Evolutionary conservation across 2,113 vertebrate genomes (phyloP).

Genomic region (Hippocampus zosterae): DNA sequence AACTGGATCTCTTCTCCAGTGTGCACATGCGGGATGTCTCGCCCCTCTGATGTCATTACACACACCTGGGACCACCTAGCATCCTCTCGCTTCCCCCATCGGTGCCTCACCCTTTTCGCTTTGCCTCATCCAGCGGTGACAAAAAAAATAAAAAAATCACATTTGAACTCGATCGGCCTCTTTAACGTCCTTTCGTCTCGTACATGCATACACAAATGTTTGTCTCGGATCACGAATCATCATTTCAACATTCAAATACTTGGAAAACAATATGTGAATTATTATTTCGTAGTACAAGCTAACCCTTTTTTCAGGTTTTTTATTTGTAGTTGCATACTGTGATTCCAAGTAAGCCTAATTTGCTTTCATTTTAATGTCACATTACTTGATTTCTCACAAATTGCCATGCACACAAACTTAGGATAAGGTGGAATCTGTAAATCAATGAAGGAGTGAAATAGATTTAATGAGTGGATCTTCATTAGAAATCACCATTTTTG

Average conservation of each 20-base stretch:
- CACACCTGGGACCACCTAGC: conserved; percentile 72
- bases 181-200: not conserved
- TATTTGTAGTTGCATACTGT: too few species aligned
- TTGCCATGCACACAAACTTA: not conserved
- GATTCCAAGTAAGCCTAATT: not conserved
- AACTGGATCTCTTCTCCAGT: conserved; percentile 70
- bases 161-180: not conserved
- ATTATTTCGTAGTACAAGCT: not conserved
- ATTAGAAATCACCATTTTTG: not conserved
- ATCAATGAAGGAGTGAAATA: not conserved
- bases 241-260: not conserved
- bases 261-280: not conserved
- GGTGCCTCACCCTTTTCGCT: conserved; percentile 14
- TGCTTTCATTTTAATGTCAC: not conserved
- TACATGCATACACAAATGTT: not conserved
- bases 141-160: not conserved
- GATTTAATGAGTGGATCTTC: not conserved
- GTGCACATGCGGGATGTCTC: conserved; percentile 62
- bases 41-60: conserved; percentile 74
- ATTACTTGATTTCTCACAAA: not conserved
- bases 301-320: too few species aligned
- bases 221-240: too few species aligned
- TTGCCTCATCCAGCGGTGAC: not conserved
- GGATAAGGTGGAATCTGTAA: not conserved
- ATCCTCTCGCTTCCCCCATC: conserved; percentile 34